phyloP scores from a whole-genome alignment of 2,113 vertebrate genomes.

The Oryzias javanicus region DNA sequence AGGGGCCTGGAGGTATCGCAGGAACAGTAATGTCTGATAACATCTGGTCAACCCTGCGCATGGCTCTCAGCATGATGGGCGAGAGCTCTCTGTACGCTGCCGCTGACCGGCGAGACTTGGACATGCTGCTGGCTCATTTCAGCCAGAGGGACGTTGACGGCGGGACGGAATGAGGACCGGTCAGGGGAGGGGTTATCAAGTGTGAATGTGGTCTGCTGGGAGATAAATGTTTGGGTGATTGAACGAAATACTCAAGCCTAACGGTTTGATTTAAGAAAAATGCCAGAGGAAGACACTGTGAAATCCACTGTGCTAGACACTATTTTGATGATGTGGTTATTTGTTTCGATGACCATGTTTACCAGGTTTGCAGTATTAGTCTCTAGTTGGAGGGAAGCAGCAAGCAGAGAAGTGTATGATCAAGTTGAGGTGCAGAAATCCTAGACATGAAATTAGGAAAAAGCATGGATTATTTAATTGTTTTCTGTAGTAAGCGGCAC shows the following conservation, averaged over 20 bases:
- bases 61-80: constrained; percentile 98
- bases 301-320: constrained; percentile 18
- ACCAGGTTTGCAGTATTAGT: constrained; percentile 36
- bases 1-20: constrained; percentile 72
- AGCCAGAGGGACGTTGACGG: constrained; percentile 85
- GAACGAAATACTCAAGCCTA: constrained; percentile 15
- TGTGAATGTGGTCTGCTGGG: constrained; percentile 70
- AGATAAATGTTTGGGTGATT: constrained; percentile 61
- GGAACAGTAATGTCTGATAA: constrained; percentile 97
- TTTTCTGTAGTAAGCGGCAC: constrained; percentile 16
- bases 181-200: constrained; percentile 46
- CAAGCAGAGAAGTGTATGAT: constrained; percentile 15
- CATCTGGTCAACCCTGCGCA: constrained; percentile 97
- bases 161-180: constrained; percentile 74
- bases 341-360: constrained; percentile 10
- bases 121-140: constrained; percentile 85
- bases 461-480: constrained; percentile 17
- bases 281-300: constrained; percentile 47
- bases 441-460: constrained; percentile 13
- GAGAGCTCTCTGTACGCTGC: constrained; percentile 91
- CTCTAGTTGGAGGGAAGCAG: constrained; percentile 23
- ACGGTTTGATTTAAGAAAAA: constrained; percentile 12
- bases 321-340: constrained; percentile 19
- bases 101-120: constrained; percentile 87
- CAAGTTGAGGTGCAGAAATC: constrained; percentile 25